Evolutionary conservation across 2,113 vertebrate species (phyloP).

Genomic region (Zosterops pallidus): DNA sequence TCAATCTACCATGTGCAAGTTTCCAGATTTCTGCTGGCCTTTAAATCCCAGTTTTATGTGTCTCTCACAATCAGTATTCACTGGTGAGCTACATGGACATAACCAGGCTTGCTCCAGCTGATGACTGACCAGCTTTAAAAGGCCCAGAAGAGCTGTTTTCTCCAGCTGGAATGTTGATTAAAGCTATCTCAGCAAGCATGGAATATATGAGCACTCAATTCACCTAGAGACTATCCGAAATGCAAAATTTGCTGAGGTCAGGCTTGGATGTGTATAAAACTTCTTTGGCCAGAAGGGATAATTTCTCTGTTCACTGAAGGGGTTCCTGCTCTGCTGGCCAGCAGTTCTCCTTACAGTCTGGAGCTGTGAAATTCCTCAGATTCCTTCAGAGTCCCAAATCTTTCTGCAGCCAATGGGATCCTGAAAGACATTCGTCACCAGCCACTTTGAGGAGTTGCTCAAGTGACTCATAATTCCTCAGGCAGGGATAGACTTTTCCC

Average conservation of each 20-base stretch:
- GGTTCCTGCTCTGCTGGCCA: not conserved
- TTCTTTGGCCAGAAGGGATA: not conserved
- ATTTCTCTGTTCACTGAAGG: not conserved
- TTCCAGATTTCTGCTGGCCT: not conserved
- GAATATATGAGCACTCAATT: not conserved
- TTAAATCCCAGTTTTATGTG: not conserved
- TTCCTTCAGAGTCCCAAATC: not conserved
- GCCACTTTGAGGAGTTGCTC: not conserved
- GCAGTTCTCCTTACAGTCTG: not conserved
- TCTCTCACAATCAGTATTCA: not conserved
- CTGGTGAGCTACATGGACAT: not conserved
- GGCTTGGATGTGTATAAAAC: not conserved
- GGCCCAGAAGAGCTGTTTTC: not conserved
- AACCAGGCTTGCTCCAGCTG: not conserved
- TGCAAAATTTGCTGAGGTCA: not conserved
- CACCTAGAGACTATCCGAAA: not conserved
- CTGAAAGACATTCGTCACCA: accelerated
- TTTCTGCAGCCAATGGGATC: not conserved
- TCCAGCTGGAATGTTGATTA: not conserved
- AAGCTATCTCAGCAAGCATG: not conserved
- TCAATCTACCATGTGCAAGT: not conserved
- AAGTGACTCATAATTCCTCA: not conserved
- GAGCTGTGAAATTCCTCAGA: not conserved
- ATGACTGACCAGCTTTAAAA: conserved; percentile 10
- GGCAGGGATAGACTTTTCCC: not conserved